phyloP scores from a whole-genome alignment of 2,113 vertebrate genomes.

The Anser brachyrhynchus region DNA sequence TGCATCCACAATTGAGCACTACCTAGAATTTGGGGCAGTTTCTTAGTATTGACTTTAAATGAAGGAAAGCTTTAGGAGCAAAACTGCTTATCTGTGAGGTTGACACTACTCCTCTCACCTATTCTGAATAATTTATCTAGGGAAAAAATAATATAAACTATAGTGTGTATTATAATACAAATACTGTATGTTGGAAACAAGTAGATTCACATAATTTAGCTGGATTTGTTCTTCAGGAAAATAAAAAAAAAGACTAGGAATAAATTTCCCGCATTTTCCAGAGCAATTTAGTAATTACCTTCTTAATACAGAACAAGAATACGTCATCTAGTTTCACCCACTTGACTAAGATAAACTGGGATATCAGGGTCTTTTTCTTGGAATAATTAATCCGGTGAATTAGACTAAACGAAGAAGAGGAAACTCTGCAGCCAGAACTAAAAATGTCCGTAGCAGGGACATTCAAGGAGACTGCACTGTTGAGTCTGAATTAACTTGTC shows the following conservation, averaged over 20 bases:
- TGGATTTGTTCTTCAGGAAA: background rate
- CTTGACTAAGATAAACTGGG: background rate
- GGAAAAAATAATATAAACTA: background rate
- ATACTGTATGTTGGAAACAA: background rate
- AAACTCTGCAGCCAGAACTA: background rate
- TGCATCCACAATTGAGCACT: background rate
- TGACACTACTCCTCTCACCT: background rate
- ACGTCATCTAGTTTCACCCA: background rate
- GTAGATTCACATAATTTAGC: background rate
- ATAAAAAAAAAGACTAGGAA: background rate
- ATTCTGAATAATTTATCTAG: background rate
- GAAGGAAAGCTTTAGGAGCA: background rate
- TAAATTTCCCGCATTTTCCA: background rate
- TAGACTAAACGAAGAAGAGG: background rate
- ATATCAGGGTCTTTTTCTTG: background rate
- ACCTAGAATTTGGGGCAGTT: background rate
- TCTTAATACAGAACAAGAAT: background rate
- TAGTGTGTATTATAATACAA: background rate
- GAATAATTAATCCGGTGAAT: background rate
- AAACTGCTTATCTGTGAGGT: background rate
- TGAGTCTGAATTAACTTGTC: conserved; percentile 1
- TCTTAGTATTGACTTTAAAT: background rate
- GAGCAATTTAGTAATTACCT: background rate
- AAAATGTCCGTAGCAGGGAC: background rate
- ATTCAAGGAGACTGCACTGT: background rate